A percentile compares a stretch with the other conserved stretches of the same genome.
These are phyloP conservation scores for Semaprochilodus insignis DNA, from an alignment of 2,797 vertebrate genomes.

Conservation along the genomic window DNA sequence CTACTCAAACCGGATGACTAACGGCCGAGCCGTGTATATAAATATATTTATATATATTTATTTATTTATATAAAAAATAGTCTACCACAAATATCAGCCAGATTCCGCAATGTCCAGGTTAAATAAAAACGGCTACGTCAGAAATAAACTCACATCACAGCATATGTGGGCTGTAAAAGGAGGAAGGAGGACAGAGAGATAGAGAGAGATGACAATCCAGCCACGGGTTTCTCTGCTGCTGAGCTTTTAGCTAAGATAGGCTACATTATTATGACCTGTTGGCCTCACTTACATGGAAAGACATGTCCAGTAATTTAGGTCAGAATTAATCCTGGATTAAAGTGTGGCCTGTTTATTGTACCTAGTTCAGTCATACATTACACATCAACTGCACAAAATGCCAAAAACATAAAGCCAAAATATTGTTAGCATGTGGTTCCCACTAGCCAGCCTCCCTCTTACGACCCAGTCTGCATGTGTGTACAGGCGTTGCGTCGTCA, in stretches of 20 bases:
- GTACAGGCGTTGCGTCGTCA: constrained; percentile 82
- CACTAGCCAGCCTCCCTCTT: constrained; percentile 23
- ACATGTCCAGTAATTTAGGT: background rate
- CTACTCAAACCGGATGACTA: constrained; percentile 74
- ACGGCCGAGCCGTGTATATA: constrained; percentile 62
- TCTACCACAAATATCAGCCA: constrained; percentile 35
- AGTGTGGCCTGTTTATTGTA: background rate
- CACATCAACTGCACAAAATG: background rate
- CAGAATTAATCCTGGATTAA: background rate
- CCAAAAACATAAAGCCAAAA: too few relatives aligned
- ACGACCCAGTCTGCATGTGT: constrained; percentile 69
- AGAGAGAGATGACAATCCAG: background rate
- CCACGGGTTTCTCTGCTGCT: too few relatives aligned
- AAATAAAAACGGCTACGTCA: constrained; percentile 43
- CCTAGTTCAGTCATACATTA: background rate
- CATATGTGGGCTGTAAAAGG: constrained; percentile 39
- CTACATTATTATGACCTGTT: too few relatives aligned
- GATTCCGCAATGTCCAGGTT: constrained; percentile 16
- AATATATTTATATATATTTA: too few relatives aligned
- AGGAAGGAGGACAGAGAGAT: constrained; percentile 6
- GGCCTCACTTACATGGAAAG: background rate
- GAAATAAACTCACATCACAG: constrained; percentile 33
- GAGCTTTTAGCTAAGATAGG: too few relatives aligned
- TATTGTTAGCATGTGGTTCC: constrained; percentile 58
- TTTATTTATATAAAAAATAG: constrained; percentile 14